Evolutionary conservation across 2,888 invertebrate species (phyloP), one percentile per base, ranked within the genome.

Genomic region (Latrodectus elegans): DNA sequence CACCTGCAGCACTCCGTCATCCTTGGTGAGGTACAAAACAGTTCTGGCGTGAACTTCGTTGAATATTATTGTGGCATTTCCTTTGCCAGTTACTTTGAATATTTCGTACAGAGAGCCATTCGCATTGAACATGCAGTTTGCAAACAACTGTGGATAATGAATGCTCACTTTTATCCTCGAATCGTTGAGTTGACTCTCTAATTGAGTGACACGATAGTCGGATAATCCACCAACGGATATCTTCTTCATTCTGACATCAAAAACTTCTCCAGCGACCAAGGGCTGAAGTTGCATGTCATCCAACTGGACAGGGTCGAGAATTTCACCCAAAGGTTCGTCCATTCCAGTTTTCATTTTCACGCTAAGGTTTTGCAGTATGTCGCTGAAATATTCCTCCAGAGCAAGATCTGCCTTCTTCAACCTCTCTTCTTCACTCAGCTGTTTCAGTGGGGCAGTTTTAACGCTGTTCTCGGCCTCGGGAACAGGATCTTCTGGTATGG

Each of bases 91-190:
- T 4, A 90, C 89, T 67, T 89, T 89, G 72, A 90, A 89, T 0
- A 90, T 89, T 10, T 90, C 89, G 71, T 89, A 90, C 38, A 90
- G 65, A 11, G 89, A 88, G 10, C 90, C 90, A 70, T 90, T 90
- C 4, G 90, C 90, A 26, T 72, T 72, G 64, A 89, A 90, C 1
- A 84, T 71, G 67, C 89, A 90, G 15, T 89, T 88, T 12, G 89
- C 89, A 11, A 72, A 77, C 9, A 90, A 53, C 79, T 86, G 82
- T 1, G 90, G 90, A 49, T 90, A 89, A 52, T 90, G 86, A 17
- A 90, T 68, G 11, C 85, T 88, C 11, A 90, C 64, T 55, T 89
- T 87, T 49, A 90, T 83, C 74, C 90, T 76, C 11, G 90, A 85
- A n/a, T 89, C 89, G 49, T 74, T 79, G 38, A 89, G 22, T 70